These are phyloP conservation scores for Branchipolynoe longqiensis DNA, from an alignment of 2,888 invertebrate species.

Conservation along the genomic window DNA sequence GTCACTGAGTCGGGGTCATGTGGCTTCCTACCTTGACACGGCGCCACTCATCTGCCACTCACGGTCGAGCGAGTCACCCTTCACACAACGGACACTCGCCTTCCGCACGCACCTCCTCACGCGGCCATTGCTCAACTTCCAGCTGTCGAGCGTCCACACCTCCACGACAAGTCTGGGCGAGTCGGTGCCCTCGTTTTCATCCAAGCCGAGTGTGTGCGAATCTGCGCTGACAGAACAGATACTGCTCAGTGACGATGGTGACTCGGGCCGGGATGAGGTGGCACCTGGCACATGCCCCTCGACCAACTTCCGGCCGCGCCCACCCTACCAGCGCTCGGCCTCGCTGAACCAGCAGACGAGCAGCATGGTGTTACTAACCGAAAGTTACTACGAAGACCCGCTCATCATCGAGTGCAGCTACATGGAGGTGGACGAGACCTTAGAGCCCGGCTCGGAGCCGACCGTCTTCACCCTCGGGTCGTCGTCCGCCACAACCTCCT, in stretches of 20 bases:
- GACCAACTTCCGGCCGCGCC: neutral
- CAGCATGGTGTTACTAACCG: constrained; percentile 22
- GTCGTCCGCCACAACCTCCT: neutral
- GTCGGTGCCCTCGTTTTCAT: constrained; percentile 16
- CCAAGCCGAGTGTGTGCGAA: constrained; percentile 30
- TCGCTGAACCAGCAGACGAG: neutral
- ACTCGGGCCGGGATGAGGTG: neutral
- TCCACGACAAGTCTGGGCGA: constrained; percentile 20
- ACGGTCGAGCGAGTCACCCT: neutral
- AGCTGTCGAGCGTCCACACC: constrained; percentile 32
- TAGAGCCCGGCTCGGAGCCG: neutral
- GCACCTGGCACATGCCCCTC: neutral
- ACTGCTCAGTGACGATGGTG: constrained; percentile 12
- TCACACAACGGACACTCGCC: neutral
- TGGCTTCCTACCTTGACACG: neutral
- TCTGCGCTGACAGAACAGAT: constrained; percentile 25
- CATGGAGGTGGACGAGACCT: constrained; percentile 41
- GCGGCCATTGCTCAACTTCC: constrained; percentile 30
- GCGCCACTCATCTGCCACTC: constrained; percentile 27
- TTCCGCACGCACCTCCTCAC: constrained; percentile 37
- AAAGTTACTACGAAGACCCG: constrained; percentile 29
- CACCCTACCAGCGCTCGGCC: neutral
- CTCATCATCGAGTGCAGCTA: constrained; percentile 24
- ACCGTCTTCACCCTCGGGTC: constrained; percentile 14
- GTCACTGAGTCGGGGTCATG: neutral